Evolutionary conservation across 2,113 vertebrate genomes (phyloP).

Genomic region (Piprites chloris): DNA sequence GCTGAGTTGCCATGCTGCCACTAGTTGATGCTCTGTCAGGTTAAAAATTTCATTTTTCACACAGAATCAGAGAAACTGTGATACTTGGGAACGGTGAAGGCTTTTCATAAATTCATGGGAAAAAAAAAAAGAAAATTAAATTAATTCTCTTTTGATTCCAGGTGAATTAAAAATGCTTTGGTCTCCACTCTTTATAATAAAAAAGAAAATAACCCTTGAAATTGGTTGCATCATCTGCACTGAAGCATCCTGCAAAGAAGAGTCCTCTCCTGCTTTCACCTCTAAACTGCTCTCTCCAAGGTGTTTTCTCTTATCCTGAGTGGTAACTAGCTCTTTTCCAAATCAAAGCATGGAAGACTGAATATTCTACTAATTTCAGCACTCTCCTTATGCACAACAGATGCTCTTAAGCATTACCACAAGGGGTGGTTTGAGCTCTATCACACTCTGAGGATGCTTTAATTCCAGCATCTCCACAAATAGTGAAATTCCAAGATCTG

Average conservation of each 20-base stretch:
- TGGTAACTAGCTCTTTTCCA: neutral
- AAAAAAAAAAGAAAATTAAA: neutral
- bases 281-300: neutral
- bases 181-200: neutral
- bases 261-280: neutral
- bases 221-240: neutral
- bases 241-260: no score
- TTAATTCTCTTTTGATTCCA: neutral
- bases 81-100: neutral
- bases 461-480: neutral
- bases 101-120: neutral
- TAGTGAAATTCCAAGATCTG: neutral
- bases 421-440: neutral
- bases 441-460: neutral
- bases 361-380: neutral
- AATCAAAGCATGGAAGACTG: neutral
- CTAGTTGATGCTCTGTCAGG: neutral
- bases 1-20: neutral
- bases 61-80: neutral
- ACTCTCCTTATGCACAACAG: neutral
- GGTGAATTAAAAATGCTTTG: neutral
- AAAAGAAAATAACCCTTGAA: neutral
- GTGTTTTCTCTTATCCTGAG: neutral
- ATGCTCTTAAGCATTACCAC: neutral
- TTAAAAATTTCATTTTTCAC: neutral